phyloP scores from a whole-genome alignment of 1,140 invertebrate genomes.

The Achroia grisella region DNA sequence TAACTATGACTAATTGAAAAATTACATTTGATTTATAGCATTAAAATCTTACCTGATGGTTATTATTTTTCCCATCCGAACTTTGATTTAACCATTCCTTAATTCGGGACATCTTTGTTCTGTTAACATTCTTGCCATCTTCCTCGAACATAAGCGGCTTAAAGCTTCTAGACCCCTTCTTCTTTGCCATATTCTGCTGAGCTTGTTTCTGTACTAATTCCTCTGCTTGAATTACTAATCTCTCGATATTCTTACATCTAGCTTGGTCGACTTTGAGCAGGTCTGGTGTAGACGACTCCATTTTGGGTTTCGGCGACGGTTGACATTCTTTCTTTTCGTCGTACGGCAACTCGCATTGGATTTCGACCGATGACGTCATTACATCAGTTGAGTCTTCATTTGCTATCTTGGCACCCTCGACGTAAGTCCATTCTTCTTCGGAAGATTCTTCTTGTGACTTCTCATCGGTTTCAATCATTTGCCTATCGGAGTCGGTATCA shows the following conservation, averaged over 20 bases:
- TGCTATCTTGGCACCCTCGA: conserved; percentile 64
- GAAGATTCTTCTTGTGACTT: conserved; percentile 77
- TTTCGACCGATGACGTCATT: conserved; percentile 69
- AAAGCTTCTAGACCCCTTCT: conserved; percentile 67
- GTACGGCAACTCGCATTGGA: conserved; percentile 57
- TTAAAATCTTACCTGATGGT: conserved; percentile 46
- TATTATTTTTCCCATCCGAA: conserved; percentile 55
- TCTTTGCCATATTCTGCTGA: conserved; percentile 55
- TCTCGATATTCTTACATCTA: conserved; percentile 75
- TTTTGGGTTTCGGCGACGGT: conserved; percentile 41
- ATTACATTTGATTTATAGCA: no score
- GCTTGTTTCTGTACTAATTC: conserved; percentile 77
- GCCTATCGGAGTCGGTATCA: conserved; percentile 85
- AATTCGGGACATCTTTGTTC: conserved; percentile 78
- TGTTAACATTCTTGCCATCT: conserved; percentile 61
- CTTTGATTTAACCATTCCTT: conserved; percentile 80
- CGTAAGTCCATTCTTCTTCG: conserved; percentile 84
- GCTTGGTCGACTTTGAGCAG: conserved; percentile 44
- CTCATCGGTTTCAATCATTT: conserved; percentile 67
- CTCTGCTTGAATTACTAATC: conserved; percentile 81
- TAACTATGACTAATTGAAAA: no score
- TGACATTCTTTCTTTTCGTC: conserved; percentile 41
- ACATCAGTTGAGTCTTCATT: conserved; percentile 66
- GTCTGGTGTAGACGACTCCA: conserved; percentile 50
- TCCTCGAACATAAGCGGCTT: conserved; percentile 73